Evolutionary conservation across 2,113 vertebrate species (phyloP).

Genomic region (Cricetomys ansorgei): DNA sequence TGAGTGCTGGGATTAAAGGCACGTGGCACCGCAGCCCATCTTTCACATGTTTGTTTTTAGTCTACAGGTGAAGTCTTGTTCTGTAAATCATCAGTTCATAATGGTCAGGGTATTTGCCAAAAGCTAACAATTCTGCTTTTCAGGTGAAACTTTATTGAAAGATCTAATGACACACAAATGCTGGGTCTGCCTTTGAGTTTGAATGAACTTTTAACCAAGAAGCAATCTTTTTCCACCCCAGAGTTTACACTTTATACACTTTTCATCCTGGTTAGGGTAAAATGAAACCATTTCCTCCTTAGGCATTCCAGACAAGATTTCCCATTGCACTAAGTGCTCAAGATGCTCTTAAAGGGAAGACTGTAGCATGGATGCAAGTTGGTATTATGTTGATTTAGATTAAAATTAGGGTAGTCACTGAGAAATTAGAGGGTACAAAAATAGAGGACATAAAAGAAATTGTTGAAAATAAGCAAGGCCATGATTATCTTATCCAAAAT

Average conservation of each 20-base stretch:
- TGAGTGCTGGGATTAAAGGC: too few relatives aligned
- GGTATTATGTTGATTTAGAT: constrained; percentile 20
- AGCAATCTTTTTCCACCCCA: background rate
- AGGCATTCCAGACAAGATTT: background rate
- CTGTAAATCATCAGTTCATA: background rate
- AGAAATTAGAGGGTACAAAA: background rate
- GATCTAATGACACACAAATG: background rate
- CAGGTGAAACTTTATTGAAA: background rate
- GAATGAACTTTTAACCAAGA: constrained; percentile 21
- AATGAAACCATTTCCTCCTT: background rate
- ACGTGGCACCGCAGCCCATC: too few relatives aligned
- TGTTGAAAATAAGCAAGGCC: background rate
- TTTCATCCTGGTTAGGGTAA: background rate
- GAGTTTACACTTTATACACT: background rate
- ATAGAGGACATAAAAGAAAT: constrained; percentile 3
- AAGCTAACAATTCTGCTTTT: constrained; percentile 24
- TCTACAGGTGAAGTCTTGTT: background rate
- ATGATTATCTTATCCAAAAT: constrained; percentile 28
- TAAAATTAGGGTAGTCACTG: constrained; percentile 17
- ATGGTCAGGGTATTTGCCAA: background rate
- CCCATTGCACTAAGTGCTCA: background rate
- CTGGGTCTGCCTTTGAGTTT: background rate
- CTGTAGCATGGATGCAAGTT: background rate
- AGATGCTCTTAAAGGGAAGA: background rate
- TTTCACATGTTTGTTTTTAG: constrained; percentile 23